Evolutionary conservation across 2,113 vertebrate species (phyloP), one percentile per base, ranked within the genome.

Genomic region (Cephalopterus ornatus): DNA sequence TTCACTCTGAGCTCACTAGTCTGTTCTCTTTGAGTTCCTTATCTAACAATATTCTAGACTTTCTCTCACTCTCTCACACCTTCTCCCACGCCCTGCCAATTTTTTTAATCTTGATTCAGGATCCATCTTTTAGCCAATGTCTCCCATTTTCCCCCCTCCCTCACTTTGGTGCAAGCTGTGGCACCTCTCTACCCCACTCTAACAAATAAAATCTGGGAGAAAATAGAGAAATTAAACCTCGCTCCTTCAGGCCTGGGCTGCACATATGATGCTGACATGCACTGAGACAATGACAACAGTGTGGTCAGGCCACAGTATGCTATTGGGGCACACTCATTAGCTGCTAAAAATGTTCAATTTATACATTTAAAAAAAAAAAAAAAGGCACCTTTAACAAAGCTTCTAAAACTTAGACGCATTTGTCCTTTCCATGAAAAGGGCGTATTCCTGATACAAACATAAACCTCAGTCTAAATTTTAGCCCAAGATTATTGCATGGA

Each of bases 181-280:
- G 37, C 32, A 71, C 7, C 20, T 14, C 41, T 18, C 46, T 18
- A n/a, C 2, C 35, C 42, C 0, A 3, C 13, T 12, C 22, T 12
- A 53, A 88, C 12, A 26, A 70, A 39, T 15, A 61, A 42, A 46
- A 56, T 17, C 0, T 35, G 27, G 3, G 7, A 76, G 23, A 53
- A 81, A 84, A 44, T 2, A 50, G 35, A 55, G 35, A 85, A 82
- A 59, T 68, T 47, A 44, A 81, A 67, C 12, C 8, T 70, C 5
- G 41, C 37, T 68, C 41, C 28, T 85, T n/a, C 14, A 49, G 46
- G 37, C 30, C 33, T 55, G 27, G 13, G 6, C 30, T 59, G 39
- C 6, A 66, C 0, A 11, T 3, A 20, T 1, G 4, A 35, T 35
- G 28, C 26, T 3, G 3, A 39, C 4, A 7, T 1, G 12, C 35